These are phyloP conservation scores for Apeltes quadracus DNA, from an alignment of 2,113 vertebrate genomes.

Conservation along the genomic window DNA sequence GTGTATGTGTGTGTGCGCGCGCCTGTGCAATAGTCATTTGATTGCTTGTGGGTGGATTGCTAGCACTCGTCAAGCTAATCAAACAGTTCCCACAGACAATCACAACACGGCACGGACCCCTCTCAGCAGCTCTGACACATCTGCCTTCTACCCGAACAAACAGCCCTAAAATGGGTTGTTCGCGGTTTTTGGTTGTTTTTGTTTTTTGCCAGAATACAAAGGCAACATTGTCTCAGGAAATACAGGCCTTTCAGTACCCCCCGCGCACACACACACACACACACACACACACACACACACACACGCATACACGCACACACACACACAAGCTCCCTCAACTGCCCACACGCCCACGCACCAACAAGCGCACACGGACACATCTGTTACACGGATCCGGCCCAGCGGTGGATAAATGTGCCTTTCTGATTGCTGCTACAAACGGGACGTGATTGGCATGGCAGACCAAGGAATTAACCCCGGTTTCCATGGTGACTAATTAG, in stretches of 20 bases:
- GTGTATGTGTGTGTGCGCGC: constrained; percentile 1
- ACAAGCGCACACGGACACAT: constrained; percentile 48
- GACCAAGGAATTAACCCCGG: constrained; percentile 72
- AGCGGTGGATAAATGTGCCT: constrained; percentile 75
- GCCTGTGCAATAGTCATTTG: constrained; percentile 61
- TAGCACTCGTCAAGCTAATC: constrained; percentile 71
- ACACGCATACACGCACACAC: constrained; percentile 13
- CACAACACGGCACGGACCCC: constrained; percentile 66
- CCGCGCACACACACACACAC: constrained; percentile 16
- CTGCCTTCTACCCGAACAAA: constrained; percentile 62
- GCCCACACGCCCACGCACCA: constrained; percentile 35
- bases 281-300: constrained; percentile 38
- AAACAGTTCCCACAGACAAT: constrained; percentile 70
- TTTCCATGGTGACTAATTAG: constrained; percentile 80
- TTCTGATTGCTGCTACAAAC: constrained; percentile 73
- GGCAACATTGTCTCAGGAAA: constrained; percentile 57
- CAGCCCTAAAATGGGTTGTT: constrained; percentile 32
- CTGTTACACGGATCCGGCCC: constrained; percentile 68
- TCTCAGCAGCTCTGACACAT: constrained; percentile 57
- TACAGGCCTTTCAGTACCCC: constrained; percentile 56
- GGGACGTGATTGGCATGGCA: constrained; percentile 76
- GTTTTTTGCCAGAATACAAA: constrained; percentile 42
- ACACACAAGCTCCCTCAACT: too few species aligned
- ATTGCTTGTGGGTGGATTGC: constrained; percentile 68
- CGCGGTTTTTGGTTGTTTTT: neutral